Evolutionary conservation across 30 jellyfish, hydroid and myxozoan genomes (phyloP).

Genomic region (Cassiopea xamachana): DNA sequence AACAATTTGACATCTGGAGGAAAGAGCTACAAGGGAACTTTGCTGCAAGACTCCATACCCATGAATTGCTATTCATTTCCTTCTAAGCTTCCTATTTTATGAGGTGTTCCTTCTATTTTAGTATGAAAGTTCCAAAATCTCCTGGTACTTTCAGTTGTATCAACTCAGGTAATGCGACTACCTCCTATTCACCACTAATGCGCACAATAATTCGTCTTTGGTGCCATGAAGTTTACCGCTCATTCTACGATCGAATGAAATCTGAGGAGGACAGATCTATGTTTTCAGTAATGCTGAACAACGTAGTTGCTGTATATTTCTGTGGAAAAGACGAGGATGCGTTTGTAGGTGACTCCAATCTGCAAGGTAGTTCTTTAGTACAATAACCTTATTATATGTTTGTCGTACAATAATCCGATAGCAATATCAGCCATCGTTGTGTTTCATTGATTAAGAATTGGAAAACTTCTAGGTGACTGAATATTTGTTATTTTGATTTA

Average conservation of each 20-base stretch:
- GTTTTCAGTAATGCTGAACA: constrained; percentile 25
- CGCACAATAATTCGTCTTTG: constrained; percentile 69
- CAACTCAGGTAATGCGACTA: constrained; percentile 19
- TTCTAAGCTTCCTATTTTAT: too few relatives aligned
- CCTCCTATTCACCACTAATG: constrained; percentile 64
- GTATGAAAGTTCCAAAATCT: neutral
- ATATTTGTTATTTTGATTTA: too few relatives aligned
- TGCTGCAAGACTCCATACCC: too few relatives aligned
- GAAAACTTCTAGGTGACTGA: too few relatives aligned
- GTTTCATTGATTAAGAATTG: too few relatives aligned
- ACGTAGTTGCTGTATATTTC: constrained; percentile 21
- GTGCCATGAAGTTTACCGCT: constrained; percentile 76
- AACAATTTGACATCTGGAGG: too few relatives aligned
- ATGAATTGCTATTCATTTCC: too few relatives aligned
- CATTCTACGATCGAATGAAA: constrained; percentile 52
- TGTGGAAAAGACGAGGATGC: constrained; percentile 15
- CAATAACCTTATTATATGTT: neutral
- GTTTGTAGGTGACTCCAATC: neutral
- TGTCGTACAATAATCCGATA: neutral
- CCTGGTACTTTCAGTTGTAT: neutral
- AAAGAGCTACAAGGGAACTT: too few relatives aligned
- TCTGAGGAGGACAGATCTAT: constrained; percentile 18
- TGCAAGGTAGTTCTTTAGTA: constrained; percentile 5
- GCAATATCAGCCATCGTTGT: too few relatives aligned
- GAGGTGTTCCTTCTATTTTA: neutral